Evolutionary conservation across 1,140 invertebrate species (phyloP).

Genomic region (Maconellicoccus hirsutus): DNA sequence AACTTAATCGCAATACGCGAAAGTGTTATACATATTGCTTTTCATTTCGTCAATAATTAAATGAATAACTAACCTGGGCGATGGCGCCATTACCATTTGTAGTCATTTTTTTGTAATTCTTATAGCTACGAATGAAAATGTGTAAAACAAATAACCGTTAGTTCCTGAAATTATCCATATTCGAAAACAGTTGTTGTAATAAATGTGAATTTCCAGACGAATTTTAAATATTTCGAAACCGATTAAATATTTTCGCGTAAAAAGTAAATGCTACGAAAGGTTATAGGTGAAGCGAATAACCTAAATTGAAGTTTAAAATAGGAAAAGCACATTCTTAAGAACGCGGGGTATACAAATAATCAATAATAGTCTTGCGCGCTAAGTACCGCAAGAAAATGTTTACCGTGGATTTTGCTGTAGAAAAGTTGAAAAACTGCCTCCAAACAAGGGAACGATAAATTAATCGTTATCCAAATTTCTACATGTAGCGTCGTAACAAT

Average conservation of each 20-base stretch:
- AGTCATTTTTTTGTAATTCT: background rate
- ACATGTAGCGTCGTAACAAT: background rate
- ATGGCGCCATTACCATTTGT: conserved; percentile 20
- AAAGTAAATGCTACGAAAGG: background rate
- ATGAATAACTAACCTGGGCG: conserved; percentile 1
- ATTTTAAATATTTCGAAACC: background rate
- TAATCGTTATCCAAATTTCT: background rate
- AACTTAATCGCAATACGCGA: no score
- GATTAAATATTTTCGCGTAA: background rate
- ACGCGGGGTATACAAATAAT: background rate
- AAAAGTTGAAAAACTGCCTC: conserved; percentile 14
- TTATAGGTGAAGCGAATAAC: background rate
- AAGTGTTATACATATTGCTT: background rate
- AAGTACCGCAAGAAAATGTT: conserved; percentile 12
- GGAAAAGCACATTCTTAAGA: background rate
- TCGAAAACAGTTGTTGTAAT: background rate
- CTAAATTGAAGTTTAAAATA: conserved; percentile 6
- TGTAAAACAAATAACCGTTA: background rate
- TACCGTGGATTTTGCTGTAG: background rate
- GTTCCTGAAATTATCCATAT: background rate
- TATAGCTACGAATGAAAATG: background rate
- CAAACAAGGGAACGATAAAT: conserved; percentile 15
- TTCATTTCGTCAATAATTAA: background rate
- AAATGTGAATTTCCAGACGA: background rate
- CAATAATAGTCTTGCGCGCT: conserved; percentile 14